Evolutionary conservation across 2,797 vertebrate species (phyloP), one percentile per base, ranked within the genome.

Genomic region (Pelodytes ibericus): DNA sequence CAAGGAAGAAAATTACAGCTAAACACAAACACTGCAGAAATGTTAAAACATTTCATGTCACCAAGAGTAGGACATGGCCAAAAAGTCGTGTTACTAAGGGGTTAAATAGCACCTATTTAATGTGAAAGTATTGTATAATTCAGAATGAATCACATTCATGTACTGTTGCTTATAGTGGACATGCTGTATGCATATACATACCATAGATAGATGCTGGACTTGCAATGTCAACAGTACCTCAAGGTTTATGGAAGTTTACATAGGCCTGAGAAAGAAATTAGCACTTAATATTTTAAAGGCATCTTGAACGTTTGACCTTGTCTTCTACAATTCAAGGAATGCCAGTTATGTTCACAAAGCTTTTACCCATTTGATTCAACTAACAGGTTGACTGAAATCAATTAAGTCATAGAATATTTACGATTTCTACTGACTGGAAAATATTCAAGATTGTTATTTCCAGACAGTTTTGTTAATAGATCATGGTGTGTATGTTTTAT

Each of bases 201-300:
- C 72, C 51, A 58, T n/a, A n/a, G n/a, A 62, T 4, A 63, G 49
- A 66, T 58, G 18, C 49, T 62, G 30, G 61, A 8, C 53, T 57
- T 44, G 62, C 51, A 57, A 58, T 44, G 62, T 65, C 26, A 74
- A 58, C 72, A 74, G 61, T 65, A 51, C 49, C 51, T 44, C 13
- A 65, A 65, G 61, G 51, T 57, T 74, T 65, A 74, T 66, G 51
- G 72, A 30, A 44, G 62, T 65, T 74, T 58, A 58, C 62, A 47
- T 27, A 58, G 47, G 26, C 11, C 33, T 24, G 49, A 31, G 49
- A 66, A 74, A 58, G 24, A 65, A 74, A 65, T 74, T 65, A 65
- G 25, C 72, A 74, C 49, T 74, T 74, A 41, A 44, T 74, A 58
- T 57, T 44, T 74, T 44, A 74, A 65, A 66, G 49, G n/a, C 31